A percentile compares a stretch with the other conserved stretches of the same genome.
Conservation (phyloP, 2,888 invertebrate species). For the Caenorhabditis drosophilae region DNA sequence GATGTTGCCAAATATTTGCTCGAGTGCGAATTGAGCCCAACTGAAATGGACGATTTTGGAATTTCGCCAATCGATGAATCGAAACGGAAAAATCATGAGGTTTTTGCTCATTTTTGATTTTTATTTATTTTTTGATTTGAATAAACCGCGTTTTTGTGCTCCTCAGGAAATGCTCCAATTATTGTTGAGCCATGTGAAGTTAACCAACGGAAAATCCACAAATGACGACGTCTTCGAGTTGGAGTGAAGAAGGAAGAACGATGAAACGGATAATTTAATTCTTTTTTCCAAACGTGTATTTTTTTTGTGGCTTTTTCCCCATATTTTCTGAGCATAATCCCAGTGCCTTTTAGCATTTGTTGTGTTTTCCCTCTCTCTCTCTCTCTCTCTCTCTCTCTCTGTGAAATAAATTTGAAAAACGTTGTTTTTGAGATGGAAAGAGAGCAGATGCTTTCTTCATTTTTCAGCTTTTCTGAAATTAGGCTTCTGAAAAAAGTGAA, state of each 20-base stretch:
- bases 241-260: too few species aligned
- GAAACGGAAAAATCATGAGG: constrained; percentile 24
- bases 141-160: not conserved
- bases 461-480: not conserved
- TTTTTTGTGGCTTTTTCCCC: too few species aligned
- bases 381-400: too few species aligned
- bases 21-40: constrained; percentile 49
- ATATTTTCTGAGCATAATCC: too few species aligned
- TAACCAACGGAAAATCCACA: not conserved
- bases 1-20: constrained; percentile 55
- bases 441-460: not conserved
- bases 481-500: not conserved
- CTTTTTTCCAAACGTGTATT: too few species aligned
- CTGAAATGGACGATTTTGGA: constrained; percentile 57
- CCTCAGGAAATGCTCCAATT: not conserved
- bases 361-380: too few species aligned
- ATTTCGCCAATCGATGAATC: constrained; percentile 57
- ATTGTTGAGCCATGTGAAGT: too few species aligned
- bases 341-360: too few species aligned
- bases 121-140: not conserved
- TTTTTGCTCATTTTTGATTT: not conserved
- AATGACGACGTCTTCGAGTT: not conserved
- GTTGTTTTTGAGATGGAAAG: not conserved
- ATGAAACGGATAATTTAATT: not conserved
- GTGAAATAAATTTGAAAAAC: too few species aligned